Base-by-base conservation (phyloP, 2,888 invertebrate species). In the Lithophane semibrunnea region DNA sequence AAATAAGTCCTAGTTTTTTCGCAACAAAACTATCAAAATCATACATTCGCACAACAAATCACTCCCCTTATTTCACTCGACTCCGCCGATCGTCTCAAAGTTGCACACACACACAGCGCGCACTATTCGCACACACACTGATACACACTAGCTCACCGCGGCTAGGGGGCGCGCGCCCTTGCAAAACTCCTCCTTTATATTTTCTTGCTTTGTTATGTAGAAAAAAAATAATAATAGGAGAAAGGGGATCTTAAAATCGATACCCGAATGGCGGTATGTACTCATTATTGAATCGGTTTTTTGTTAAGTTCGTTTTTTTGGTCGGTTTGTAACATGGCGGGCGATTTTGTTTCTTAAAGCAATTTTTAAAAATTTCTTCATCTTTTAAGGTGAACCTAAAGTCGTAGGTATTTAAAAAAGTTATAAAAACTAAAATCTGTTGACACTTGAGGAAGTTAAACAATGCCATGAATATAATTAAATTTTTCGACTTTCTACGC, bases 191-290 rank as follows among this genome's bases (percentile, higher is more conserved):
- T 95, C 96, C 96, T 96, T 94, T 95, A 95, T 94, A 93, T 95
- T 96, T 96, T 96, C 94, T 94, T 94, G 88, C 96, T 96, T 96
- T 96, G 96, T 96, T 96, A 96, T 96, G 96, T 96, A 96, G 95
- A 96, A 96, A 83, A 86, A 88, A 95, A 96, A 95, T 93, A 94
- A 94, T 94, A 96, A 96, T 96, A 93, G 91, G 93, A 94, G 95
- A 95, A 95, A 95, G 96, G 96, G 96, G 96, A 95, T 94, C 93
- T 92, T 87, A 94, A 95, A 96, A 96, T 96, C 96, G 94, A 96
- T 96, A 96, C 92, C 92, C 93, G 91, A 95, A 94, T 92, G 93
- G 93, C 91, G 87, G 93, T 93, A 93, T 93, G 93, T 93, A 94
- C 90, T 90, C 82, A 90, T 84, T 87, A 91, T 90, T 87, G 87